Evolutionary conservation across 1,140 invertebrate species (phyloP), one percentile per base, ranked within the genome.

Genomic region (Dufourea novaeangliae): DNA sequence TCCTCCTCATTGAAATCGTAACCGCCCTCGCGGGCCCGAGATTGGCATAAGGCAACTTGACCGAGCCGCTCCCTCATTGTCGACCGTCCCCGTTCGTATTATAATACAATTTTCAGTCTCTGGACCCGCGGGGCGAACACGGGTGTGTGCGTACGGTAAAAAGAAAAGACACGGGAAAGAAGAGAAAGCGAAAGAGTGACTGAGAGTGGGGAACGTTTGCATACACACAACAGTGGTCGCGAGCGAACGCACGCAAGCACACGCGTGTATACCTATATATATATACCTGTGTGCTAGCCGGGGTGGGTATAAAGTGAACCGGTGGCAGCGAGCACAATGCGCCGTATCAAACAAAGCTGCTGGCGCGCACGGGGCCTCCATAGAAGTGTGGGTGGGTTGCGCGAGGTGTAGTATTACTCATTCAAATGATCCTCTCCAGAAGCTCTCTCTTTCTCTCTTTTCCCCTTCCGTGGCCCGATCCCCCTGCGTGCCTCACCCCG

Each of bases 321-420:
- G 89, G 90, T 91, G 89, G 89, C 87, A 89, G 87, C 66, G 79
- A 86, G 86, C 85, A 92, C 91, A 92, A 92, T 92, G 88, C 88
- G 79, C 80, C 85, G 86, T 90, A 92, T 92, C 90, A 91, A 92
- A 92, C 91, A 92, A 92, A 92, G 92, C 91, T 92, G 77, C 84
- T 87, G 78, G n/a, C 84, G 78, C 86, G 80, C 76, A 78, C 79
- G 86, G 88, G 88, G 88, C 87, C 88, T 86, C 69, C 83, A 86
- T 86, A 79, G 62, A 82, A 87, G 89, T 89, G 92, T 91, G 88
- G 91, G 92, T 92, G 90, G 90, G 86, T 91, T 57, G 87, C 88
- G 86, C 86, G 89, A 91, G 90, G 92, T 93, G 91, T 93, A 93
- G 91, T 92, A 92, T 93, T 93, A 92, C 92, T 92, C 91, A 93